These are phyloP conservation scores for Lepus americanus DNA, from an alignment of 2,113 vertebrate genomes.

Conservation along the genomic window DNA sequence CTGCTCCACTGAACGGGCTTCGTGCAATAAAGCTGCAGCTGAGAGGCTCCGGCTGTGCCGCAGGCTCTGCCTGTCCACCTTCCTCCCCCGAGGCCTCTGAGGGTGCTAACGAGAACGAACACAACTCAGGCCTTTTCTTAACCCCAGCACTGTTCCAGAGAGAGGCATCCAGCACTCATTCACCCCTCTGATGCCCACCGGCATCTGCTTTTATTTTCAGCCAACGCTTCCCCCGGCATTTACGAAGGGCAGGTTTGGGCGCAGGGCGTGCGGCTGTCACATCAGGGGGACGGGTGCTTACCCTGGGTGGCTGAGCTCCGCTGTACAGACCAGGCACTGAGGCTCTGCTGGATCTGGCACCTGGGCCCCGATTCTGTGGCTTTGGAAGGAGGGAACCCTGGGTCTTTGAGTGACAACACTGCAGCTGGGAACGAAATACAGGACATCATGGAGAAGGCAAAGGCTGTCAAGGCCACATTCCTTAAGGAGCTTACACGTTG, in stretches of 20 bases:
- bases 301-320: background rate
- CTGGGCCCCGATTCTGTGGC: slow-evolving; percentile 25
- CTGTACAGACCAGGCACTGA: background rate
- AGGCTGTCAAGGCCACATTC: background rate
- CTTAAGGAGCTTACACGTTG: fast-evolving
- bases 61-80: slow-evolving; percentile 84
- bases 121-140: slow-evolving; percentile 83
- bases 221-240: background rate
- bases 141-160: slow-evolving; percentile 65
- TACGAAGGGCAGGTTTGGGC: background rate
- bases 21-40: slow-evolving; percentile 89
- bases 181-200: background rate
- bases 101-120: slow-evolving; percentile 87
- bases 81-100: slow-evolving; percentile 82
- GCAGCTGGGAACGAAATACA: background rate
- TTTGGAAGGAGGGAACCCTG: slow-evolving; percentile 12
- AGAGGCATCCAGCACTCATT: slow-evolving; percentile 54
- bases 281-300: fast-evolving
- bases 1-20: slow-evolving; percentile 87
- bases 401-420: background rate
- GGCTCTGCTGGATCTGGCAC: background rate
- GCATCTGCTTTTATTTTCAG: slow-evolving; percentile 30
- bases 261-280: background rate
- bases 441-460: background rate
- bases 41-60: slow-evolving; percentile 84